These are phyloP conservation scores for Podotricha telesiphe DNA, from an alignment of 2,888 invertebrate species.

Conservation along the genomic window DNA sequence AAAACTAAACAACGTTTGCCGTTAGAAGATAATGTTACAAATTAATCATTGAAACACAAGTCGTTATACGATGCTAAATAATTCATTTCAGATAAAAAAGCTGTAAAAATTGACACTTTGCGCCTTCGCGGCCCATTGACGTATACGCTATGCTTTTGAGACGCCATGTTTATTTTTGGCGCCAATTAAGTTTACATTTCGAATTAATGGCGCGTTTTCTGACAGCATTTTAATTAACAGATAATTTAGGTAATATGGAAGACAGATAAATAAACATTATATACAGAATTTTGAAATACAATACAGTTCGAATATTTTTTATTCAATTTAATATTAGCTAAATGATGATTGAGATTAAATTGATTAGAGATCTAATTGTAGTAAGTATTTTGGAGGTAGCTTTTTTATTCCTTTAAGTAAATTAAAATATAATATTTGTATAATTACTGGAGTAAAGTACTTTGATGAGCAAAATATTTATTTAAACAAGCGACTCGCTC, in stretches of 20 bases:
- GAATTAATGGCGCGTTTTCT: slow-evolving; percentile 12
- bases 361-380: too few species aligned
- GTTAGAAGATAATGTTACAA: slow-evolving; percentile 43
- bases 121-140: slow-evolving; percentile 73
- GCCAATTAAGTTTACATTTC: slow-evolving; percentile 58
- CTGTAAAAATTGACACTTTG: slow-evolving; percentile 49
- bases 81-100: slow-evolving; percentile 36
- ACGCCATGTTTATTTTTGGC: slow-evolving; percentile 61
- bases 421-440: neutral
- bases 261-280: slow-evolving; percentile 1
- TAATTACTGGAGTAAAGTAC: too few species aligned
- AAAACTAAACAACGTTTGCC: slow-evolving; percentile 6
- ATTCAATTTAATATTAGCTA: too few species aligned
- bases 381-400: too few species aligned
- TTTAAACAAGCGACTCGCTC: too few species aligned
- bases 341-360: too few species aligned
- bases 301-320: too few species aligned
- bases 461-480: too few species aligned
- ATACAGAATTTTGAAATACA: too few species aligned
- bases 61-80: slow-evolving; percentile 43
- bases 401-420: too few species aligned
- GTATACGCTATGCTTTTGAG: slow-evolving; percentile 57
- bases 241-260: neutral
- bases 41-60: slow-evolving; percentile 45
- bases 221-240: slow-evolving; percentile 11